Percentiles rank a stretch among this genome's conserved stretches.
These are phyloP conservation scores for Watsonalla cultraria DNA, from an alignment of 2,888 invertebrate genomes.

Conservation along the genomic window DNA sequence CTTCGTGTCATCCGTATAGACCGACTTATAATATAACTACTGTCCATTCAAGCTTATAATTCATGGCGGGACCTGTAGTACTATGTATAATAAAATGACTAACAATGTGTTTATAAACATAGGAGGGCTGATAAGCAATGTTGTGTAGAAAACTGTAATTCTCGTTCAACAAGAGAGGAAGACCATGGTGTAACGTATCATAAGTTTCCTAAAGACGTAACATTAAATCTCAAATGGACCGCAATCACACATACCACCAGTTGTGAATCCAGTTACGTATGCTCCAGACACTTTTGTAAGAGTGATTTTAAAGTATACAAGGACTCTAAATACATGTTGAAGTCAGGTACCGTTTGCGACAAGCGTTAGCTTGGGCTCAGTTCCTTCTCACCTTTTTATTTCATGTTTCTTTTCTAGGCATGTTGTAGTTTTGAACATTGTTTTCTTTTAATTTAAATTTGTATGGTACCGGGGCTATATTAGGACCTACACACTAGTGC, in stretches of 20 bases:
- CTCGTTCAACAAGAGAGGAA: constrained; percentile 79
- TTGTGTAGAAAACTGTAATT: constrained; percentile 80
- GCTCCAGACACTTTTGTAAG: constrained; percentile 86
- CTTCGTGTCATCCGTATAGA: too few relatives aligned
- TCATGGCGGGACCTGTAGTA: too few relatives aligned
- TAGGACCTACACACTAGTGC: too few relatives aligned
- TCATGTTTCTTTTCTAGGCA: constrained; percentile 3
- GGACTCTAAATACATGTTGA: constrained; percentile 84
- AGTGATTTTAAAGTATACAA: constrained; percentile 85
- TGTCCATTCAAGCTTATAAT: too few relatives aligned
- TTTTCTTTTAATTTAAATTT: not conserved
- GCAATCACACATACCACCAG: constrained; percentile 79
- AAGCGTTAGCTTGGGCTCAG: constrained; percentile 20
- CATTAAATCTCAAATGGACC: constrained; percentile 81
- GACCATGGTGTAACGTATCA: constrained; percentile 86
- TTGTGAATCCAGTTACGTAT: constrained; percentile 81
- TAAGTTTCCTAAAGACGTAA: constrained; percentile 83
- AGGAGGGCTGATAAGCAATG: constrained; percentile 82
- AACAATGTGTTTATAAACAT: constrained; percentile 24
- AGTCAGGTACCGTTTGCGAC: constrained; percentile 64
- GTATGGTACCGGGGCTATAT: too few relatives aligned
- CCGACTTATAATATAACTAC: too few relatives aligned
- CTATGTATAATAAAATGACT: not conserved
- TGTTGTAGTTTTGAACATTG: constrained; percentile 1
- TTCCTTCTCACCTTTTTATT: constrained; percentile 15